Evolutionary conservation across 2,797 vertebrate species (phyloP).

Genomic region (Myotis planiceps): DNA sequence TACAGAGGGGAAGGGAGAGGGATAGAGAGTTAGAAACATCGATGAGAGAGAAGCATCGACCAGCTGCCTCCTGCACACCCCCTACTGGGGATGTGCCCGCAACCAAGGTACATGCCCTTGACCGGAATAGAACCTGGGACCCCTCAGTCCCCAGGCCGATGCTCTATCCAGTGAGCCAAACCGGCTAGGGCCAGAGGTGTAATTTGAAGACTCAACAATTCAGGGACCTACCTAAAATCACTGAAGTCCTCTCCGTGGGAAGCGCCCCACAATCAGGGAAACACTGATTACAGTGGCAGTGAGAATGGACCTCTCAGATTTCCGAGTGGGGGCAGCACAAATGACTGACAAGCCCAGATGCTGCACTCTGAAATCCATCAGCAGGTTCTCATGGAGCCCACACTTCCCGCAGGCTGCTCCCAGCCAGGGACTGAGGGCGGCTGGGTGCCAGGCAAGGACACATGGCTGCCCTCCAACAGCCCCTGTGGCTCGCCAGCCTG

Average conservation of each 20-base stretch:
- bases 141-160: no score
- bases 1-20: no score
- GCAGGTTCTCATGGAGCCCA: accelerated
- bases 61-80: no score
- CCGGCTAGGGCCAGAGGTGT: neutral
- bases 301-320: neutral
- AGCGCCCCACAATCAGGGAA: neutral
- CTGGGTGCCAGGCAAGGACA: neutral
- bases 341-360: accelerated
- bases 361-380: no score
- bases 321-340: accelerated
- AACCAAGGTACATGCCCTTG: no score
- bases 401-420: neutral
- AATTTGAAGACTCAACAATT: neutral
- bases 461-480: neutral
- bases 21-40: no score
- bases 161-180: no score
- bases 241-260: accelerated
- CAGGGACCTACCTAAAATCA: neutral
- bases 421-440: neutral
- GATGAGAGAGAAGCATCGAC: no score
- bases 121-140: no score
- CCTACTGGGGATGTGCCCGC: no score
- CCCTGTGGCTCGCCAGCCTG: neutral
- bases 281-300: accelerated